Conservation (phyloP, 2,888 invertebrate genomes). For the Drosophila suboccidentalis region DNA sequence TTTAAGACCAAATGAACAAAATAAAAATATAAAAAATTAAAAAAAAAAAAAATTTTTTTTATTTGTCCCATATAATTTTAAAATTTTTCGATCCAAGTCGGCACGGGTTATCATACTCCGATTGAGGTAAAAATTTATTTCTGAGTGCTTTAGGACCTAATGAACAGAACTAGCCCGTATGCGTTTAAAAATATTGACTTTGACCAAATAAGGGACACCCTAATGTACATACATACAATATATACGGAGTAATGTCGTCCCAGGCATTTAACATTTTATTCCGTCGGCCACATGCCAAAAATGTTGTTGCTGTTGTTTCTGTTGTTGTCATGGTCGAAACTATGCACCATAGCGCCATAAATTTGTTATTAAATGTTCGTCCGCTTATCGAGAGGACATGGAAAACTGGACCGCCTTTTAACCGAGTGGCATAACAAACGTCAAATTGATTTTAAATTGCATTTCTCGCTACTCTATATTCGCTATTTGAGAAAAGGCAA, state of each 20-base stretch:
- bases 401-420: slow-evolving; percentile 49
- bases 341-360: slow-evolving; percentile 69
- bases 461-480: slow-evolving; percentile 14
- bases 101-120: no score
- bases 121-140: no score
- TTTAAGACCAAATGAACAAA: no score
- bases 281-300: slow-evolving; percentile 45
- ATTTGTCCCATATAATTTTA: no score
- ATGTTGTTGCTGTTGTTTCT: slow-evolving; percentile 14
- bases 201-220: no score
- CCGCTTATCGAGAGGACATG: slow-evolving; percentile 68
- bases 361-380: slow-evolving; percentile 65
- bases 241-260: slow-evolving; percentile 54
- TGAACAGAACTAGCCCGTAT: no score
- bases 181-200: no score
- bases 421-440: slow-evolving; percentile 43
- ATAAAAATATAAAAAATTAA: no score
- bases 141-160: no score
- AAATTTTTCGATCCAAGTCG: no score
- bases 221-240: no score
- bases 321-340: slow-evolving; percentile 67
- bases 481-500: background rate
- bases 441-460: slow-evolving; percentile 81
- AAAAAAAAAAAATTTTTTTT: no score
- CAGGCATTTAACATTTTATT: slow-evolving; percentile 69